phyloP scores from a whole-genome alignment of 2,113 vertebrate species.

The Crotophaga sulcirostris region DNA sequence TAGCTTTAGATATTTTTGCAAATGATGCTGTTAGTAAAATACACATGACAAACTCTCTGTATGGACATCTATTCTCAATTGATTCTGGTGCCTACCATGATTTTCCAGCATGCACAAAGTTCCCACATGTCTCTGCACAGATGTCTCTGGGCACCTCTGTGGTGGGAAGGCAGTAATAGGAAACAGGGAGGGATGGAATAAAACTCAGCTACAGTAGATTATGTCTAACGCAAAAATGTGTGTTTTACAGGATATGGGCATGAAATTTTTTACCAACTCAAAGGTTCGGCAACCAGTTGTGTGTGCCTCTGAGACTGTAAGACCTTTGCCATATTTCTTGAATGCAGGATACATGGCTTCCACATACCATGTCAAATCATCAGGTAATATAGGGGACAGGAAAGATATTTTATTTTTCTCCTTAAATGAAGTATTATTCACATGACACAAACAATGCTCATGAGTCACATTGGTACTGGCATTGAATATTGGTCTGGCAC shows the following conservation, averaged over 20 bases:
- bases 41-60: not conserved
- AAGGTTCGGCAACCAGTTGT: constrained; percentile 54
- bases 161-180: not conserved
- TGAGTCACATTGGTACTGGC: not conserved
- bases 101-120: not conserved
- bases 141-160: not conserved
- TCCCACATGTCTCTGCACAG: not conserved
- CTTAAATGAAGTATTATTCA: not conserved
- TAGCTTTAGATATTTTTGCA: not conserved
- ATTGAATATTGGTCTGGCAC: not conserved
- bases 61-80: not conserved
- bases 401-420: not conserved
- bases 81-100: not conserved
- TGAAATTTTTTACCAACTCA: constrained; percentile 69
- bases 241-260: constrained; percentile 60
- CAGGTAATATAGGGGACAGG: not conserved
- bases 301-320: constrained; percentile 29
- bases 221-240: rapidly evolving
- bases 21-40: not conserved
- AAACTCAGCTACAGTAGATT: not conserved
- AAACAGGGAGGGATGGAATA: not conserved
- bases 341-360: not conserved
- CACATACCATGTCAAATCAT: not conserved
- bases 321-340: not conserved
- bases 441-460: not conserved